Percentiles rank a stretch among this genome's conserved stretches.
Conservation (phyloP, 2,888 invertebrate species). For the Conus canariensis region DNA sequence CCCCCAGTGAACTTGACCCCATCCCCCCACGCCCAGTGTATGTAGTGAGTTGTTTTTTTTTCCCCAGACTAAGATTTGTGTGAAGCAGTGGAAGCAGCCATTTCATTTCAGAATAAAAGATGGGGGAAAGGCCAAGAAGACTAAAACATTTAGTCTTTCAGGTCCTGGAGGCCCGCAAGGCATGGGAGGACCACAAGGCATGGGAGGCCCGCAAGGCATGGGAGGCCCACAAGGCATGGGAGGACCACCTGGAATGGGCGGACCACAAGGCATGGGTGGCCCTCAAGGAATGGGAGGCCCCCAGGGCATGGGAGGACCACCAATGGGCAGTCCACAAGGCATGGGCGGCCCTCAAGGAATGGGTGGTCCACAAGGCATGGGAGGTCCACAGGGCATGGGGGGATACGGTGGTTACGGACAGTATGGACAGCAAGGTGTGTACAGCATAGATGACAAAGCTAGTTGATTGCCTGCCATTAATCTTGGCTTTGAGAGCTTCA, state of each 20-base stretch:
- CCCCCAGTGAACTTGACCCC: too few species aligned
- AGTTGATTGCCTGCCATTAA: too few species aligned
- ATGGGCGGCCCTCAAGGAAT: conserved; percentile 34
- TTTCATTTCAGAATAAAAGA: not conserved
- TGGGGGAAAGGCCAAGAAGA: not conserved
- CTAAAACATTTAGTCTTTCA: conserved; percentile 27
- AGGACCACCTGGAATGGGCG: conserved; percentile 13
- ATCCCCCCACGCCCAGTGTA: too few species aligned
- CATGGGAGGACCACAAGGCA: conserved; percentile 39
- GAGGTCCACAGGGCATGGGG: conserved; percentile 33
- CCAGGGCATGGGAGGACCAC: conserved; percentile 26
- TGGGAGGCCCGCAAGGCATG: conserved; percentile 30
- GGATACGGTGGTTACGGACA: conserved; percentile 36
- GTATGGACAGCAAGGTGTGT: conserved; percentile 36
- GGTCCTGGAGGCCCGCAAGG: conserved; percentile 35
- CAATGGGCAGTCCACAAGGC: not conserved
- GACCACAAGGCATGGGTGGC: conserved; percentile 35
- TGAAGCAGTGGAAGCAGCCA: not conserved
- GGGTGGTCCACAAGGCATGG: conserved; percentile 34
- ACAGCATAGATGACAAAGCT: not conserved
- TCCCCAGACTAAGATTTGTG: too few species aligned
- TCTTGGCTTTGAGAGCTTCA: too few species aligned
- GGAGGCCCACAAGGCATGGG: conserved; percentile 34
- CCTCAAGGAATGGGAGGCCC: conserved; percentile 37
- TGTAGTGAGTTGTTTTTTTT: too few species aligned